A percentile compares a stretch with the other conserved stretches of the same genome.
Evolutionary conservation across 2,797 vertebrate species (phyloP).

Genomic region (Peromyscus aztecus): DNA sequence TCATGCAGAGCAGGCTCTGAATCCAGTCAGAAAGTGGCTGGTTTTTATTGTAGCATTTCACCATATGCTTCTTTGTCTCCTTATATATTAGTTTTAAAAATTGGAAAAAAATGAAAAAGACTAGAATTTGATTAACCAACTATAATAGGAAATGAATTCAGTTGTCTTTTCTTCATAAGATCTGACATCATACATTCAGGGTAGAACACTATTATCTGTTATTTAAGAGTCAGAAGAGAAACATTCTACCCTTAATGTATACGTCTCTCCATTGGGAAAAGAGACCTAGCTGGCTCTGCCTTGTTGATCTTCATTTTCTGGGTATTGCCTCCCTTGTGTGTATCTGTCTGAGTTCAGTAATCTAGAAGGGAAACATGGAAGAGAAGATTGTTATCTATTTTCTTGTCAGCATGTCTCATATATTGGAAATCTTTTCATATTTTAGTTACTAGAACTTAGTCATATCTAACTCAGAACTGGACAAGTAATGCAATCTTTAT

Average conservation of each 20-base stretch:
- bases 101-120: background rate
- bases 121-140: background rate
- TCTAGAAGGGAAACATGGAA: background rate
- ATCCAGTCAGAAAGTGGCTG: background rate
- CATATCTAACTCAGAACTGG: no score
- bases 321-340: background rate
- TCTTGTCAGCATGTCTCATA: background rate
- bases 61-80: background rate
- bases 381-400: background rate
- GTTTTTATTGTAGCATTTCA: background rate
- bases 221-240: background rate
- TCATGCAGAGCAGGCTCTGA: background rate
- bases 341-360: background rate
- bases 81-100: background rate
- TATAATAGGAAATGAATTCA: background rate
- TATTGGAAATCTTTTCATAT: conserved; percentile 10
- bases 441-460: background rate
- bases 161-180: background rate
- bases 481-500: background rate
- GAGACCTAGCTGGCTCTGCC: background rate
- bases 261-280: background rate
- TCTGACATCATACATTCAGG: background rate
- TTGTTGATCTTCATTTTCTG: background rate
- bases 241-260: background rate
- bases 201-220: background rate